Conservation (phyloP, 2,888 invertebrate species). For the Bibio marci region DNA sequence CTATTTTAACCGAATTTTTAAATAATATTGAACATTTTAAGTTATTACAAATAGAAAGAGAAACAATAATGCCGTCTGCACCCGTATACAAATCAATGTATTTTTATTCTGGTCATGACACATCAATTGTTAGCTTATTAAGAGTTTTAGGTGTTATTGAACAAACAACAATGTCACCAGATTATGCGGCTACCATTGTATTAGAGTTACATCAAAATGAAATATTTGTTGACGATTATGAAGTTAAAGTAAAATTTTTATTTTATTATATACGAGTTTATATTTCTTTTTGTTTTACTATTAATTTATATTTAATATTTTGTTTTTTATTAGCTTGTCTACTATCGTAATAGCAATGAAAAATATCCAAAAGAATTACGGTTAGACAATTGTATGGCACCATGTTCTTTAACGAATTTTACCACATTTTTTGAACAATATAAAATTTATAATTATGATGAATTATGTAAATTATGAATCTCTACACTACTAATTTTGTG, state of each 20-base stretch:
- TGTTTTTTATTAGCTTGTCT: constrained; percentile 37
- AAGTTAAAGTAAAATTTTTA: constrained; percentile 37
- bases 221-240: constrained; percentile 25
- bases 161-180: constrained; percentile 42
- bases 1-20: constrained; percentile 50
- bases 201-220: constrained; percentile 49
- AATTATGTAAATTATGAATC: constrained; percentile 35
- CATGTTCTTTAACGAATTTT: constrained; percentile 43
- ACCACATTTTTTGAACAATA: constrained; percentile 33
- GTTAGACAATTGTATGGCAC: constrained; percentile 42
- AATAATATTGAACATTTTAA: constrained; percentile 30
- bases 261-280: no score
- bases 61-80: constrained; percentile 29
- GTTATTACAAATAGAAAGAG: constrained; percentile 12
- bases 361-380: constrained; percentile 38
- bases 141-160: constrained; percentile 51
- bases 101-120: constrained; percentile 67
- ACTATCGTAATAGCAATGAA: constrained; percentile 42
- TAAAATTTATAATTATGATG: constrained; percentile 47
- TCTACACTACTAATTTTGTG: no score
- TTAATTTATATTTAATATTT: no score
- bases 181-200: constrained; percentile 56
- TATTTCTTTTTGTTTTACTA: no score
- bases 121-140: constrained; percentile 59
- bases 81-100: constrained; percentile 38